These are phyloP conservation scores for Uropsilus gracilis DNA, from an alignment of 2,113 vertebrate genomes.

Conservation along the genomic window DNA sequence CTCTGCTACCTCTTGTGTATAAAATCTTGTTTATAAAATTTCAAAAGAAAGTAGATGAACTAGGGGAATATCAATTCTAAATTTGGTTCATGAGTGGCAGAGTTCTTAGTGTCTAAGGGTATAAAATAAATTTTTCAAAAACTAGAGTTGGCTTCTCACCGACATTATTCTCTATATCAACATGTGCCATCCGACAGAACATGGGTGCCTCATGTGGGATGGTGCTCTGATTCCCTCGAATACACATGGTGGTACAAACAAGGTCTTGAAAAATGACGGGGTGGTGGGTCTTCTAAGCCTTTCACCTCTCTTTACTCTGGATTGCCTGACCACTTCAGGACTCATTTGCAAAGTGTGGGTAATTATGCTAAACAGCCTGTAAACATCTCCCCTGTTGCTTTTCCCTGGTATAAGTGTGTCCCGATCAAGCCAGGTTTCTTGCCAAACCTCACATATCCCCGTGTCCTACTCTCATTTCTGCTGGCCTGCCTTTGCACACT, in stretches of 20 bases:
- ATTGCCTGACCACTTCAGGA: not conserved
- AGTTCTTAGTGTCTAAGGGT: slow-evolving; percentile 75
- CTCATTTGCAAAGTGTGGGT: not conserved
- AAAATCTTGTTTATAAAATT: slow-evolving; percentile 77
- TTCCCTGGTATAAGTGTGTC: too few species aligned
- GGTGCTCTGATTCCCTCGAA: not conserved
- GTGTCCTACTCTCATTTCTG: not conserved
- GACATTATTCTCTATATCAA: not conserved
- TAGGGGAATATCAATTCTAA: slow-evolving; percentile 58
- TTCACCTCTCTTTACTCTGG: not conserved
- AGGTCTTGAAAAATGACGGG: not conserved
- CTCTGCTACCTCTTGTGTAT: slow-evolving; percentile 81
- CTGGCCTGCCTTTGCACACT: not conserved
- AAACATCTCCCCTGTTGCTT: not conserved
- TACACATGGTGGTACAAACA: fast-evolving
- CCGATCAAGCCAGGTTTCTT: not conserved
- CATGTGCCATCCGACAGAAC: fast-evolving
- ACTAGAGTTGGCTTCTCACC: slow-evolving; percentile 44
- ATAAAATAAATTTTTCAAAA: slow-evolving; percentile 83
- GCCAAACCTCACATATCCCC: not conserved
- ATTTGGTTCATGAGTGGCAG: slow-evolving; percentile 63
- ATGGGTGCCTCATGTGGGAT: fast-evolving
- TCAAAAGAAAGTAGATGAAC: slow-evolving; percentile 66
- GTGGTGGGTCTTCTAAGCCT: not conserved
- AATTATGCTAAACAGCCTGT: not conserved